Conservation (phyloP, 2,797 vertebrate species). For the Syngnathus acus region DNA sequence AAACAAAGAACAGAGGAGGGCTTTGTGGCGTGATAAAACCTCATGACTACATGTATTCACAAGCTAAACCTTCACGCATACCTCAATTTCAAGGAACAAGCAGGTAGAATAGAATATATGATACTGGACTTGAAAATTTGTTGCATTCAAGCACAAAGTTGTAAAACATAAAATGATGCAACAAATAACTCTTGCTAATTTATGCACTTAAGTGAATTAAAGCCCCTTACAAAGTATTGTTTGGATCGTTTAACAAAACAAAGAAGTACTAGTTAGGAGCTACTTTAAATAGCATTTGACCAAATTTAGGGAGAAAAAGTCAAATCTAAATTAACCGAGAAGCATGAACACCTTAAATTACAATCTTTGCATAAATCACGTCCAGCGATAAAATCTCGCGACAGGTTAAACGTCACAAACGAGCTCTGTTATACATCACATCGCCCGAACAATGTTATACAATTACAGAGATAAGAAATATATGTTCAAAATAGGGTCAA, state of each 20-base stretch:
- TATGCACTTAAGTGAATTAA: too few relatives aligned
- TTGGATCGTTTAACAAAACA: too few relatives aligned
- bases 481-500: not conserved
- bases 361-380: too few relatives aligned
- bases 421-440: not conserved
- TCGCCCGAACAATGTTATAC: not conserved
- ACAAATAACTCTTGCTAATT: not conserved
- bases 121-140: too few relatives aligned
- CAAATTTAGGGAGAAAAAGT: too few relatives aligned
- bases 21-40: not conserved
- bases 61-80: not conserved
- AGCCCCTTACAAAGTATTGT: too few relatives aligned
- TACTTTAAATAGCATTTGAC: too few relatives aligned
- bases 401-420: not conserved
- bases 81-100: not conserved
- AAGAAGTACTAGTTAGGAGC: too few relatives aligned
- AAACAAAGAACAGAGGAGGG: not conserved
- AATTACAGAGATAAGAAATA: not conserved
- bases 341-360: too few relatives aligned
- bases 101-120: too few relatives aligned
- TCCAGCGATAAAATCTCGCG: not conserved
- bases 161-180: not conserved
- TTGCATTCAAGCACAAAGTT: not conserved
- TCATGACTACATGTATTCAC: not conserved
- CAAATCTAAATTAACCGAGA: too few relatives aligned